Base-by-base conservation (phyloP, 2,797 vertebrate genomes). In the Acanthurus leucopareius region DNA sequence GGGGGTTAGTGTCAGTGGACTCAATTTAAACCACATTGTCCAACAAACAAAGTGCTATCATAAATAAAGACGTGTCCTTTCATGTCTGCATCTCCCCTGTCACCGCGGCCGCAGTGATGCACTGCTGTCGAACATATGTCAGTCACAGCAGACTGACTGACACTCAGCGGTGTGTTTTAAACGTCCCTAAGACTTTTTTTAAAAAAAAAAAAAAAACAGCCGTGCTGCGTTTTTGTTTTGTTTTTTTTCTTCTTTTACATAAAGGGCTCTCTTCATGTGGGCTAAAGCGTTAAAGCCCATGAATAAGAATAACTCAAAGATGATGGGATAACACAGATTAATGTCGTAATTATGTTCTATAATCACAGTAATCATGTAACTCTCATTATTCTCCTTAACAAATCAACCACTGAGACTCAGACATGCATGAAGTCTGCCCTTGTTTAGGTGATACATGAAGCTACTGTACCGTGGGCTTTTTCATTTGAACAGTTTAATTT, bases 1-100 rank as follows among this genome's bases (percentile, higher is more conserved):
- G 20, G 15, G 13, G 10, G 25, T 2, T 16, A 16, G 75, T 84
- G 78, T 77, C 75, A 89, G 79, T 60, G 63, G 62, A 75, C 73
- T 74, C 75, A 84, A 93, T 91, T 88, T 85, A 88, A 94, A 94
- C 89, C 91, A 92, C 83, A 89, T 88, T 93, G 78, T 89, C 81
- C 74, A 28, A 77, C 75, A 80, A 89, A 88, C 73, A 88, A 76
- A 72, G 79, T 71, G 62, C 73, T 70, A 51, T 86, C 69, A 63
- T 86, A 88, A 89, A 91, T 75, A 81, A 76, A 79, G 40, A 67
- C 60, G 35, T 59, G 48, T 75, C 19, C 25, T 62, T 59, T 5
- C 2, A 0, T 42, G 20, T 70, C 69, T 45, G 58, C 58, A 35
- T 48, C 49, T 77, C 28, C 38, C 7, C 15, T 15, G 32, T 79